Evolutionary conservation across 2,797 vertebrate species (phyloP).

Genomic region (Artibeus lituratus): DNA sequence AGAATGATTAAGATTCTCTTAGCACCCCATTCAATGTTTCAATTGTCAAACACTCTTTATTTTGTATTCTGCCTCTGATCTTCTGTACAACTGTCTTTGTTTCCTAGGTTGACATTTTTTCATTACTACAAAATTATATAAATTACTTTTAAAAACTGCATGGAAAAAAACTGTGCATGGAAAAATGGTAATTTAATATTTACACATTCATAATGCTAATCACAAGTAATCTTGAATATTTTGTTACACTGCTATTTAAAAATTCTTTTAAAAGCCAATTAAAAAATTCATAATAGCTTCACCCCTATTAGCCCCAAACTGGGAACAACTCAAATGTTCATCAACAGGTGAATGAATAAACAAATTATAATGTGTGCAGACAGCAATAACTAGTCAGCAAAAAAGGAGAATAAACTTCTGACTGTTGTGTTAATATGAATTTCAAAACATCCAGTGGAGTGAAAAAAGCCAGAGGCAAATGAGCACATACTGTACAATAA

Average conservation of each 20-base stretch:
- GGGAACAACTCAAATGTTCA: background rate
- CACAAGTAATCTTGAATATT: background rate
- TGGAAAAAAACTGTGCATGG: background rate
- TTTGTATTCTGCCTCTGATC: background rate
- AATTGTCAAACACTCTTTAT: background rate
- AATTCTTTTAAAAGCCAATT: constrained; percentile 12
- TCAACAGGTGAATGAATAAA: background rate
- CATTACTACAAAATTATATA: background rate
- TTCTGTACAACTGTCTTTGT: background rate
- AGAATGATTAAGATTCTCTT: background rate
- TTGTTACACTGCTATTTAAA: background rate
- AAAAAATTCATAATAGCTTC: background rate
- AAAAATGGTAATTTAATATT: background rate
- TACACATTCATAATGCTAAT: background rate
- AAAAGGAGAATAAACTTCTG: background rate
- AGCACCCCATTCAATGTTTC: background rate
- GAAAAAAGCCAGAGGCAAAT: background rate
- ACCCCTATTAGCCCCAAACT: background rate
- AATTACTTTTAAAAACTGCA: background rate
- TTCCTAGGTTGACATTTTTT: constrained; percentile 8
- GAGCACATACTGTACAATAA: background rate
- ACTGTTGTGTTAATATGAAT: background rate
- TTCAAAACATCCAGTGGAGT: background rate
- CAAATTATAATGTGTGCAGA: background rate
- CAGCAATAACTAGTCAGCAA: background rate